Evolutionary conservation across 2,888 invertebrate species (phyloP).

Genomic region (Asteroscopus sphinx): DNA sequence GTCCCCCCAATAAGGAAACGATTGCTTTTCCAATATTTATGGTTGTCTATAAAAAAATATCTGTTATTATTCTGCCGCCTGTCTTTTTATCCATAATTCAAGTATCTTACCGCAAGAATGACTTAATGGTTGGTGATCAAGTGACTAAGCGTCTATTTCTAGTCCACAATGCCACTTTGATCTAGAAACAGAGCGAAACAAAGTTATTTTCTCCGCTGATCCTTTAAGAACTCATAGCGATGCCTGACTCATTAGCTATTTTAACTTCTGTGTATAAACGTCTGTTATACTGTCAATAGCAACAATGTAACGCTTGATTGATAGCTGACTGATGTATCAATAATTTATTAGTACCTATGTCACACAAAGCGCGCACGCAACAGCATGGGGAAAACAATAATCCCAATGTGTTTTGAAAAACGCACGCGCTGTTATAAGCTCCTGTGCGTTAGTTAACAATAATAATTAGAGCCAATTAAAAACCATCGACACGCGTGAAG

Average conservation of each 20-base stretch:
- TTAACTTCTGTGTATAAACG: slow-evolving; percentile 69
- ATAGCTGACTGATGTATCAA: slow-evolving; percentile 20
- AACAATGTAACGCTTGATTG: slow-evolving; percentile 7
- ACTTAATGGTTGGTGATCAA: slow-evolving; percentile 31
- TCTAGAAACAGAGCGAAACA: slow-evolving; percentile 70
- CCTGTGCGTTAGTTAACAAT: slow-evolving; percentile 63
- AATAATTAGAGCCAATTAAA: slow-evolving; percentile 84
- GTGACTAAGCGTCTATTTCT: slow-evolving; percentile 70
- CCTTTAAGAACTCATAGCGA: slow-evolving; percentile 65
- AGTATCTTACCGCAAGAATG: slow-evolving; percentile 29
- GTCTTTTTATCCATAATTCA: slow-evolving; percentile 38
- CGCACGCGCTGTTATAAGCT: slow-evolving; percentile 31
- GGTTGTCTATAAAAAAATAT: slow-evolving; percentile 39
- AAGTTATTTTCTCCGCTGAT: slow-evolving; percentile 71
- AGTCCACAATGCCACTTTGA: slow-evolving; percentile 63
- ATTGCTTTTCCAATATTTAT: slow-evolving; percentile 63
- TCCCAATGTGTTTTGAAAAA: slow-evolving; percentile 38
- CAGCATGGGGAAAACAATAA: slow-evolving; percentile 21
- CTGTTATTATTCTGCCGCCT: slow-evolving; percentile 18
- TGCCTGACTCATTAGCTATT: slow-evolving; percentile 82
- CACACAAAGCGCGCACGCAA: slow-evolving; percentile 26
- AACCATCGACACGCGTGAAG: slow-evolving; percentile 78
- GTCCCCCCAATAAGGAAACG: slow-evolving; percentile 69
- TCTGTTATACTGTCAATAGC: slow-evolving; percentile 35
- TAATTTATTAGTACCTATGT: slow-evolving; percentile 8